Conservation (phyloP, 2,888 invertebrate species). For the Ptilodon capucinus region DNA sequence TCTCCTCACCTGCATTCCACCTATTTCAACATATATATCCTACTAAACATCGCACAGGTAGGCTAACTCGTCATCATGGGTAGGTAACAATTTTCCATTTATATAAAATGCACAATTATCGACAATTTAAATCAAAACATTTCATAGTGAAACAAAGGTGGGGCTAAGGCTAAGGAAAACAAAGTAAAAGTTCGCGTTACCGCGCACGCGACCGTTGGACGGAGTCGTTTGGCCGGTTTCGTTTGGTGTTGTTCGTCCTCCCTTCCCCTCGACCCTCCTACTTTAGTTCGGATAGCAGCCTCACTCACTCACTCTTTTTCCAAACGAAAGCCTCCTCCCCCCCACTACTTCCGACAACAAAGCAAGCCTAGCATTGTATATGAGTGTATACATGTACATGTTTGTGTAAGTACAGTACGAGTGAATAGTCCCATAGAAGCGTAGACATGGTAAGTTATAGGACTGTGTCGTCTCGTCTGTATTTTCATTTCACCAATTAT, state of each 20-base stretch:
- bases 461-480: too few species aligned
- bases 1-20: constrained; percentile 51
- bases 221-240: constrained; percentile 79
- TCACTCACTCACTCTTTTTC: constrained; percentile 41
- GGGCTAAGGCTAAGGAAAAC: constrained; percentile 62
- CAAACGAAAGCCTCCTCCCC: constrained; percentile 61
- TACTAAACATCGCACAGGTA: constrained; percentile 55
- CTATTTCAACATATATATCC: constrained; percentile 54
- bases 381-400: too few species aligned
- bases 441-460: too few species aligned
- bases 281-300: constrained; percentile 47
- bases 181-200: constrained; percentile 69
- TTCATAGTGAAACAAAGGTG: constrained; percentile 74
- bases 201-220: constrained; percentile 76
- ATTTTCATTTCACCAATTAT: too few species aligned
- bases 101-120: constrained; percentile 28
- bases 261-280: constrained; percentile 42
- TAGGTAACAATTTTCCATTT: constrained; percentile 35
- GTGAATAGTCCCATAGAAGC: too few species aligned
- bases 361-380: not conserved
- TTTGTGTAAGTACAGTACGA: too few species aligned
- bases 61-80: constrained; percentile 30
- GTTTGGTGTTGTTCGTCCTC: constrained; percentile 33
- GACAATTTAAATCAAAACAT: constrained; percentile 46
- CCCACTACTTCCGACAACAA: constrained; percentile 21